Evolutionary conservation across 53 echinoderm and acorn worm genomes (phyloP).

Genomic region (Holothuria scabra): DNA sequence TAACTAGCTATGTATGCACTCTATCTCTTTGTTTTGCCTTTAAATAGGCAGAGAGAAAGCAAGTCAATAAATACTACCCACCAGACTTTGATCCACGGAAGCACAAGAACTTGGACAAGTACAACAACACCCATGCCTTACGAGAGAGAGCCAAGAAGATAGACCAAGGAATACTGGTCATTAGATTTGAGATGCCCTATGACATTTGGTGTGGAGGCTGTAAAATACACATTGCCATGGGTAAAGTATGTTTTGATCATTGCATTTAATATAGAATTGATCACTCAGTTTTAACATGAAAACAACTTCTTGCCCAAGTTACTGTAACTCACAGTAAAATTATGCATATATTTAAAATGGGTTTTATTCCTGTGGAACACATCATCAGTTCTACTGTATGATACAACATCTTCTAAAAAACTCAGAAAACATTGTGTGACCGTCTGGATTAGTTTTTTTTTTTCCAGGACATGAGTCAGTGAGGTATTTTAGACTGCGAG

Average conservation of each 20-base stretch:
- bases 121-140: constrained; percentile 93
- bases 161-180: constrained; percentile 93
- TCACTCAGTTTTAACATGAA: background rate
- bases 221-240: constrained; percentile 95
- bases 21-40: background rate
- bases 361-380: no score
- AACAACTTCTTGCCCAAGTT: background rate
- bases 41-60: constrained; percentile 86
- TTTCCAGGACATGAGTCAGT: no score
- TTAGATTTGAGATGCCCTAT: constrained; percentile 99
- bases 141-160: constrained; percentile 90
- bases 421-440: no score
- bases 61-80: constrained; percentile 95
- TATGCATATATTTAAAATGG: background rate
- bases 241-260: constrained; percentile 59
- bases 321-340: background rate
- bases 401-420: no score
- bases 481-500: no score
- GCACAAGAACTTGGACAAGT: constrained; percentile 96
- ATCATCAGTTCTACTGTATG: no score
- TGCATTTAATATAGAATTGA: background rate
- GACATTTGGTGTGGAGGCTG: constrained; percentile 99
- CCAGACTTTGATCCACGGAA: constrained; percentile 98
- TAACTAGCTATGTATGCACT: no score
- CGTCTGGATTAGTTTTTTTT: no score